Percentiles rank a stretch among this genome's conserved stretches.
Conservation (phyloP, 2,888 invertebrate genomes). For the Polydesmus complanatus region DNA sequence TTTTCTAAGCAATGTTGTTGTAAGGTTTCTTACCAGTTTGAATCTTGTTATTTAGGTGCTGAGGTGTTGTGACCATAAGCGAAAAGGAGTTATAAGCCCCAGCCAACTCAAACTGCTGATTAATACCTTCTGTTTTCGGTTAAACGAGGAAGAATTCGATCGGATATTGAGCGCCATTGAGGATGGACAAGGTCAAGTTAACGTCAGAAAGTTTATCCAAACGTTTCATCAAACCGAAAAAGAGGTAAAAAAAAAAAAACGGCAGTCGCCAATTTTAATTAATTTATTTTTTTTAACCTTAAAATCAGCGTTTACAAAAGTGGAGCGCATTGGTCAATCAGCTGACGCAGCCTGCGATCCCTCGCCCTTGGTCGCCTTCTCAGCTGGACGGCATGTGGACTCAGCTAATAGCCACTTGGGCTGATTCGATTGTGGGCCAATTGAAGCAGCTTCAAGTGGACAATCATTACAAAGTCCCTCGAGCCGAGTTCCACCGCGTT, state of each 20-base stretch:
- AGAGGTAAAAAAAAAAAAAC: not conserved
- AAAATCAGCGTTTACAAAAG: not conserved
- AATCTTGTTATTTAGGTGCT: not conserved
- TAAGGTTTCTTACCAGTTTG: too few species aligned
- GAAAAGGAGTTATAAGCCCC: not conserved
- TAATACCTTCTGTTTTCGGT: conserved; percentile 5
- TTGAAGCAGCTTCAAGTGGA: not conserved
- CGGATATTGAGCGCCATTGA: not conserved
- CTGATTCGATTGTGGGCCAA: not conserved
- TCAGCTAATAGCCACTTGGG: not conserved
- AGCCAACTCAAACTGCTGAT: not conserved
- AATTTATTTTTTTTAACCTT: not conserved
- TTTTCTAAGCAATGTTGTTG: not conserved
- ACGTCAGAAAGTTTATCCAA: conserved; percentile 1
- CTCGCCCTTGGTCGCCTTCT: not conserved
- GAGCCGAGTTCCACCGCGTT: not conserved
- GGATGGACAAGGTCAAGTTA: not conserved
- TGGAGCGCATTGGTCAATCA: not conserved
- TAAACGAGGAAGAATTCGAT: not conserved
- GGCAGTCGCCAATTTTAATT: too few species aligned
- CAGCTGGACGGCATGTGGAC: not conserved
- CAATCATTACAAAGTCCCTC: not conserved
- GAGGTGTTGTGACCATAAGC: conserved; percentile 4
- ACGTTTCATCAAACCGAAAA: conserved; percentile 7
- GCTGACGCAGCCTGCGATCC: not conserved